Percentiles rank a stretch among this genome's conserved stretches.
Conservation (phyloP, 2,113 vertebrate genomes). For the Phocoena phocoena region DNA sequence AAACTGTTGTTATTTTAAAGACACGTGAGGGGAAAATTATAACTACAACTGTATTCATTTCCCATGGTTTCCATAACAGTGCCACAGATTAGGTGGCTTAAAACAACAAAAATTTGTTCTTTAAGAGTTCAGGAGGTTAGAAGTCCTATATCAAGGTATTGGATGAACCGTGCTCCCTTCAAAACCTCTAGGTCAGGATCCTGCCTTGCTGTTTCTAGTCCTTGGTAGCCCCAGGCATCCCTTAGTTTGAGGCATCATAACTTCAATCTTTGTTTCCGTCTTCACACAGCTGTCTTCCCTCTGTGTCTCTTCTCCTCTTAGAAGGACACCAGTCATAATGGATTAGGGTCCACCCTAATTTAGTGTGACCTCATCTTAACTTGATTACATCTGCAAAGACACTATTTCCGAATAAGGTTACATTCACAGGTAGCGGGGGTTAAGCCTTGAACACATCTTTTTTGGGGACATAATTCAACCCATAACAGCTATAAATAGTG, state of each 20-base stretch:
- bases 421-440: not conserved
- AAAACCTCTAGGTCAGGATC: not conserved
- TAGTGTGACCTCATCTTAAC: not conserved
- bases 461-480: not conserved
- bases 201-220: not conserved
- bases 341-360: not conserved
- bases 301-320: not conserved
- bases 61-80: not conserved
- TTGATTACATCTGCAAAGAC: not conserved
- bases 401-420: not conserved
- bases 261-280: not conserved
- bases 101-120: not conserved
- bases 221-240: not conserved
- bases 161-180: not conserved
- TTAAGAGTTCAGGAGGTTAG: not conserved
- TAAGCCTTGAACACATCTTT: not conserved
- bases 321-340: not conserved
- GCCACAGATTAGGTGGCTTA: not conserved
- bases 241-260: not conserved
- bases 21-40: not conserved
- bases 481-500: not conserved
- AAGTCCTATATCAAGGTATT: not conserved
- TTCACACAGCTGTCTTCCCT: not conserved
- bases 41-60: not conserved
- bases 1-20: not conserved